A percentile compares a stretch with the other conserved stretches of the same genome.
These are phyloP conservation scores for Mesitornis unicolor DNA, from an alignment of 2,113 vertebrate species.

Conservation along the genomic window DNA sequence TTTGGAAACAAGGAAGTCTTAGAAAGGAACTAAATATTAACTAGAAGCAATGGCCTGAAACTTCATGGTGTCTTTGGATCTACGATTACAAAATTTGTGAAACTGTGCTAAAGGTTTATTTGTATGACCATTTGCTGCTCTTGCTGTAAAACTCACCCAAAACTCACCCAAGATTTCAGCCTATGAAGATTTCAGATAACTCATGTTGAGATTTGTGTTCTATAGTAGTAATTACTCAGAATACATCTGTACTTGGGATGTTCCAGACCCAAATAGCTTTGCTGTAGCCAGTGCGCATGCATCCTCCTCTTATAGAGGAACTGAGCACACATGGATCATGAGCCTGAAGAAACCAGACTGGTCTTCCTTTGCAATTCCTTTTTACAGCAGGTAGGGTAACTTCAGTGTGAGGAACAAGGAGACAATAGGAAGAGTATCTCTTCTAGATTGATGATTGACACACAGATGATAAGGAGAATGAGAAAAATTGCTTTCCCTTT, in stretches of 20 bases:
- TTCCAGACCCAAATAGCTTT: neutral
- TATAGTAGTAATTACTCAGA: slow-evolving; percentile 38
- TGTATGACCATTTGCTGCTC: neutral
- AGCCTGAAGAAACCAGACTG: neutral
- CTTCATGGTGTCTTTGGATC: neutral
- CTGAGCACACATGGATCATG: neutral
- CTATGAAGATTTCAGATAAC: neutral
- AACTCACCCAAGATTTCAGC: neutral
- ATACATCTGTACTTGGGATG: neutral
- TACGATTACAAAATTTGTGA: neutral
- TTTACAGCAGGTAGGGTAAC: neutral
- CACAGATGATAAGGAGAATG: neutral
- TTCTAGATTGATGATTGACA: neutral
- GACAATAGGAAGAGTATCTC: neutral
- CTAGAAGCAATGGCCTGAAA: neutral
- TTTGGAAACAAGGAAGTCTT: neutral
- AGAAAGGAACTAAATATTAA: neutral
- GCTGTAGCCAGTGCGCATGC: neutral
- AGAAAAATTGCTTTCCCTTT: neutral
- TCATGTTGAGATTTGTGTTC: neutral
- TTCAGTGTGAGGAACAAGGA: neutral
- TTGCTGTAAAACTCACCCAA: neutral
- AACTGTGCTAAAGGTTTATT: neutral
- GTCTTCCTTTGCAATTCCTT: neutral
- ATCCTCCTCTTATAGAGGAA: neutral